phyloP scores from a whole-genome alignment of 2,888 invertebrate genomes.

The Cerceris ruficornis region DNA sequence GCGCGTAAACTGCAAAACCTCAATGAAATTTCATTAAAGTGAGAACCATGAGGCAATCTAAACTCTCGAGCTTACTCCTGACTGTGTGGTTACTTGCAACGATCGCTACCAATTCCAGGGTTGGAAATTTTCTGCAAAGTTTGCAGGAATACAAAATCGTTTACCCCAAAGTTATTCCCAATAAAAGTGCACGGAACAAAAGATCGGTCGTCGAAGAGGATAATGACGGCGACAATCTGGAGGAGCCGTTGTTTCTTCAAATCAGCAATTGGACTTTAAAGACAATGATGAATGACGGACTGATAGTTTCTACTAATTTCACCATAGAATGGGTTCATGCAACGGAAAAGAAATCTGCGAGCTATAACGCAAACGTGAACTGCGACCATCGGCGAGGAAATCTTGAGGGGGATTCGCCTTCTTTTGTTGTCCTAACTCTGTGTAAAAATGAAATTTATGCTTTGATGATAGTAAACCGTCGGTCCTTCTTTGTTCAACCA shows the following conservation, averaged over 20 bases:
- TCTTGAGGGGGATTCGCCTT: constrained; percentile 73
- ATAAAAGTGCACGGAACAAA: constrained; percentile 30
- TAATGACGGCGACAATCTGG: background rate
- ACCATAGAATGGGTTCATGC: constrained; percentile 51
- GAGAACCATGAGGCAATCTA: constrained; percentile 35
- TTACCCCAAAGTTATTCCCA: constrained; percentile 64
- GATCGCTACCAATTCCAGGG: constrained; percentile 35
- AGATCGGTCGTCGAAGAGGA: constrained; percentile 34
- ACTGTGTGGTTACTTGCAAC: constrained; percentile 44
- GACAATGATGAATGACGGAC: constrained; percentile 61
- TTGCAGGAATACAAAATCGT: constrained; percentile 61
- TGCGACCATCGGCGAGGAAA: constrained; percentile 66
- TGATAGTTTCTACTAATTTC: constrained; percentile 63
- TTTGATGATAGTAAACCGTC: constrained; percentile 82
- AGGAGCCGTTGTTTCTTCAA: constrained; percentile 20
- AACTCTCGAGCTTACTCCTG: constrained; percentile 44
- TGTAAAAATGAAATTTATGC: constrained; percentile 84
- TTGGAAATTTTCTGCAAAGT: constrained; percentile 18
- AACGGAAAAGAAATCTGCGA: background rate
- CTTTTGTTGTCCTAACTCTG: constrained; percentile 83
- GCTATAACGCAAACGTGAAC: background rate
- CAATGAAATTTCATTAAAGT: constrained; percentile 29
- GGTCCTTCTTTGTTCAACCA: constrained; percentile 83
- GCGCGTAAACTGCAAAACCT: background rate
- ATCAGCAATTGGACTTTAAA: constrained; percentile 72